phyloP scores from a whole-genome alignment of 2,888 invertebrate species.

The Hyalella azteca region DNA sequence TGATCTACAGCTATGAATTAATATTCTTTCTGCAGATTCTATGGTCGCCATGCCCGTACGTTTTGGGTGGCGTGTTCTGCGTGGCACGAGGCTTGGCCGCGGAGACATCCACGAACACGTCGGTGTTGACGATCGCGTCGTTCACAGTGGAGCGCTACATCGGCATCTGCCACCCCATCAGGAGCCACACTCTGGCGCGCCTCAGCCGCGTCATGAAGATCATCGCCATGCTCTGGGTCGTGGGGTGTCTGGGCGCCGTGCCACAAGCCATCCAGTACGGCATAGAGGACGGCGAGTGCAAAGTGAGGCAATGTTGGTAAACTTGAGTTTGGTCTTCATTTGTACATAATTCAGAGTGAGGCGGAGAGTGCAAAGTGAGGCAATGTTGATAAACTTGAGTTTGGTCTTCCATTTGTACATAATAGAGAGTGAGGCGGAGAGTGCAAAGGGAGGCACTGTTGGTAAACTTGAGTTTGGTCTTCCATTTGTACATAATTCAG shows the following conservation, averaged over 20 bases:
- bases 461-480: not conserved
- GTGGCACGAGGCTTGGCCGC: conserved; percentile 78
- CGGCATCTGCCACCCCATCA: conserved; percentile 84
- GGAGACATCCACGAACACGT: conserved; percentile 78
- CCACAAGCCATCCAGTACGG: conserved; percentile 84
- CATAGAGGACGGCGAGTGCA: conserved; percentile 64
- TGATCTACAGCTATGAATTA: too few species aligned
- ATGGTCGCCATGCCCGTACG: conserved; percentile 50
- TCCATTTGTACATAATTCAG: too few species aligned
- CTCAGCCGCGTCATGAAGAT: conserved; percentile 80
- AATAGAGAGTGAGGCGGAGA: too few species aligned
- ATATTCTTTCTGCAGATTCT: conserved; percentile 26
- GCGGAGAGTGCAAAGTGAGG: conserved; percentile 60
- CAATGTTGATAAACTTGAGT: not conserved
- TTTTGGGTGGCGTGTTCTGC: conserved; percentile 78
- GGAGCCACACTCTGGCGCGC: conserved; percentile 82
- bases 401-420: too few species aligned
- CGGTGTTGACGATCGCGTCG: conserved; percentile 79
- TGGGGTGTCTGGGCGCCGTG: conserved; percentile 72
- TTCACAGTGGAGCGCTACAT: conserved; percentile 87
- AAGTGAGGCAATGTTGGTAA: not conserved
- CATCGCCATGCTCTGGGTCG: conserved; percentile 79
- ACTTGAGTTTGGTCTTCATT: too few species aligned
- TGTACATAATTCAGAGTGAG: too few species aligned
- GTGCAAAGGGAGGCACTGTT: conserved; percentile 35